These are phyloP conservation scores for Sphaeramia orbicularis DNA, from an alignment of 2,797 vertebrate species.

Conservation along the genomic window DNA sequence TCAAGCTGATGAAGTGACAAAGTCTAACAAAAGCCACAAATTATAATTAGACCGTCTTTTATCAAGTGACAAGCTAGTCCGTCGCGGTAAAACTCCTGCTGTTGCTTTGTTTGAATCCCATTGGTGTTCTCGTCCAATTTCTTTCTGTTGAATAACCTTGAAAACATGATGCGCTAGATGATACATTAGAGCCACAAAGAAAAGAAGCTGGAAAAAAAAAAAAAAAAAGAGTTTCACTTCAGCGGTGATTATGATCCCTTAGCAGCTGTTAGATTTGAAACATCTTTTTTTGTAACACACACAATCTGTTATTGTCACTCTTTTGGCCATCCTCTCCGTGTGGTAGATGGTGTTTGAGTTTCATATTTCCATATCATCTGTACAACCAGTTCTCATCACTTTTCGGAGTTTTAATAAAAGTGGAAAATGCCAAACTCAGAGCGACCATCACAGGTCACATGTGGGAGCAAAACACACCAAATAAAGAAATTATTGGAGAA, in stretches of 20 bases:
- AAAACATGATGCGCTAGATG: constrained; percentile 8
- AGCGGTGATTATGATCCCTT: constrained; percentile 4
- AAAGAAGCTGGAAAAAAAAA: constrained; percentile 12
- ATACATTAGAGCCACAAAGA: background rate
- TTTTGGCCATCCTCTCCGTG: no score
- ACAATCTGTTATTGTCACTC: no score
- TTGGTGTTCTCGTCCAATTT: constrained; percentile 23
- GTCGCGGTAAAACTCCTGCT: background rate
- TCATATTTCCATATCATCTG: no score
- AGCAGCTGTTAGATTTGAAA: background rate
- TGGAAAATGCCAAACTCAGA: no score
- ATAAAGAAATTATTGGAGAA: no score
- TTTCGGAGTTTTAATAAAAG: no score
- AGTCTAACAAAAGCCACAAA: constrained; percentile 9
- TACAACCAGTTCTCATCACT: no score
- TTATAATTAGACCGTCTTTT: constrained; percentile 7
- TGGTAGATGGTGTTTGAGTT: no score
- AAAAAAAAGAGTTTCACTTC: constrained; percentile 4
- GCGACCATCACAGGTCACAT: no score
- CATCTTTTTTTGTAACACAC: background rate
- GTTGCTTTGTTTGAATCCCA: constrained; percentile 33
- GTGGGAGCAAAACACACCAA: no score
- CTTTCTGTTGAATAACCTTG: constrained; percentile 27
- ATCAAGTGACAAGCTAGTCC: constrained; percentile 17
- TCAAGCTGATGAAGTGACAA: constrained; percentile 4